These are phyloP conservation scores for Chionomys nivalis DNA, from an alignment of 2,113 vertebrate genomes.

Conservation along the genomic window DNA sequence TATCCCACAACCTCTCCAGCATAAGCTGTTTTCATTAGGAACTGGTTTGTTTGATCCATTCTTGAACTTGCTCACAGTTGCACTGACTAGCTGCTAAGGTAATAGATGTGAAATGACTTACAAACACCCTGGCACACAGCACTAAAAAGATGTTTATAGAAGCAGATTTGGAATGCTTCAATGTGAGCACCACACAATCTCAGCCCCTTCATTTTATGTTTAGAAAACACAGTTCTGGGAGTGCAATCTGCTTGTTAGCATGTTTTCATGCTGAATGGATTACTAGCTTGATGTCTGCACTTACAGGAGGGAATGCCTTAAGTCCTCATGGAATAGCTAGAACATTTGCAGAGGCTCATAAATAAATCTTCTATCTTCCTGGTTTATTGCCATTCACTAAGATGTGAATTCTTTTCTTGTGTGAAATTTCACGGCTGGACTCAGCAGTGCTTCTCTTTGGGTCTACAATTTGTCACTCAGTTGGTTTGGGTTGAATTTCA, in stretches of 20 bases:
- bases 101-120: neutral
- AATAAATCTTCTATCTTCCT: conserved; percentile 68
- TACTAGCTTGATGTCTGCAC: conserved; percentile 35
- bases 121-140: neutral
- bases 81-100: neutral
- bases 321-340: conserved; percentile 50
- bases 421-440: conserved; percentile 71
- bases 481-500: conserved; percentile 44
- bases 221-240: conserved; percentile 54
- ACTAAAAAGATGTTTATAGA: conserved; percentile 16
- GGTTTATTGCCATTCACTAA: conserved; percentile 71
- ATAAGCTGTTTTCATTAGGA: neutral
- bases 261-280: conserved; percentile 66
- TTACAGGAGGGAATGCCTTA: neutral
- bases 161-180: conserved; percentile 44
- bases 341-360: conserved; percentile 48
- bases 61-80: conserved; percentile 2
- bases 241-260: conserved; percentile 50
- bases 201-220: conserved; percentile 28
- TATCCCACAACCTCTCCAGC: too few relatives aligned
- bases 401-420: conserved; percentile 67
- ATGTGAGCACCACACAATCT: neutral
- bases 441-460: conserved; percentile 59
- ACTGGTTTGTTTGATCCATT: conserved; percentile 4
- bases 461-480: conserved; percentile 51